These are phyloP conservation scores for Mastomys coucha DNA, from an alignment of 2,113 vertebrate species.

Conservation along the genomic window DNA sequence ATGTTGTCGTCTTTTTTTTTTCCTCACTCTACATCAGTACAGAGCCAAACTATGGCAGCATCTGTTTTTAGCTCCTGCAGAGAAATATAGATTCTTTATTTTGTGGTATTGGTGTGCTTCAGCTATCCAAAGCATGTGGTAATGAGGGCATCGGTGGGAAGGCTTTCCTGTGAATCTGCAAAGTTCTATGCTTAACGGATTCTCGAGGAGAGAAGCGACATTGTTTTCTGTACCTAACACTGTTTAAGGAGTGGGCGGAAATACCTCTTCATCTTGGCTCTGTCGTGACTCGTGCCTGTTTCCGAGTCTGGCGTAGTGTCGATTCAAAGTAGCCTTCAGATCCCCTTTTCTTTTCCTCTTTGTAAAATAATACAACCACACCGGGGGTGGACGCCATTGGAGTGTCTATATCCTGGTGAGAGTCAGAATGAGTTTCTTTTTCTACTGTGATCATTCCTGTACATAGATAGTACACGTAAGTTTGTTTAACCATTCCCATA, in stretches of 20 bases:
- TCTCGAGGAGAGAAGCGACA: slow-evolving; percentile 66
- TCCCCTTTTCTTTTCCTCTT: not conserved
- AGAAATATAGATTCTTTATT: not conserved
- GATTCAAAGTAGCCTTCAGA: slow-evolving; percentile 53
- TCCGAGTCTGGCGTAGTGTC: slow-evolving; percentile 15
- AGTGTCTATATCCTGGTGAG: not conserved
- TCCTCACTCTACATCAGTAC: not conserved
- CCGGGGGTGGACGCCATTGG: slow-evolving; percentile 11
- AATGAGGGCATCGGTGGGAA: slow-evolving; percentile 22
- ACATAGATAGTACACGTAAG: not conserved
- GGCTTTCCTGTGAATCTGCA: slow-evolving; percentile 51
- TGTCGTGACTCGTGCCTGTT: slow-evolving; percentile 74
- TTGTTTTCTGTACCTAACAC: slow-evolving; percentile 76
- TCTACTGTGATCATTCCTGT: not conserved
- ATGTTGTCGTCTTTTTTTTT: not conserved
- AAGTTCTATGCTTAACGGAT: slow-evolving; percentile 34
- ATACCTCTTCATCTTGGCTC: slow-evolving; percentile 68
- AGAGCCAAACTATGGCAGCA: not conserved
- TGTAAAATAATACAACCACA: not conserved
- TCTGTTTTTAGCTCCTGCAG: slow-evolving; percentile 64
- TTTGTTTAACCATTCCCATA: not conserved
- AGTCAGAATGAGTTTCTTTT: slow-evolving; percentile 43
- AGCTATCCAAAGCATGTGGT: not conserved
- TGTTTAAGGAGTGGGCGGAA: slow-evolving; percentile 73
- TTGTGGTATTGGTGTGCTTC: not conserved